These are phyloP conservation scores for Pipistrellus kuhlii DNA, from an alignment of 2,797 vertebrate genomes.

Conservation along the genomic window DNA sequence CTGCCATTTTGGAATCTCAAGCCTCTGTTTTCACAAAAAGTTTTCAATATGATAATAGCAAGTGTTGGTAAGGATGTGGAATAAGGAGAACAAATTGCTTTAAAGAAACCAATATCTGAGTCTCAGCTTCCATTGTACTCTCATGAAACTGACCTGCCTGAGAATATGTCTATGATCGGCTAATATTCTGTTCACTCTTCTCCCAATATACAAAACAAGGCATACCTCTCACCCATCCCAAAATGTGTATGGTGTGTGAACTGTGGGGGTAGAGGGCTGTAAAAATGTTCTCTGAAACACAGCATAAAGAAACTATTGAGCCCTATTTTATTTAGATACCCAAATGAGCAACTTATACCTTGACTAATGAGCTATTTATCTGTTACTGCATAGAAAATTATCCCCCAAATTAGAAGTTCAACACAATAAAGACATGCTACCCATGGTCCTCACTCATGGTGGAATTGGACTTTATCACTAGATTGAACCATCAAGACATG, in stretches of 20 bases:
- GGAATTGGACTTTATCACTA: background rate
- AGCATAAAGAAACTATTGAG: background rate
- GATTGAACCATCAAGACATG: background rate
- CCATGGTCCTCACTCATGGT: background rate
- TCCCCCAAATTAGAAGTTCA: background rate
- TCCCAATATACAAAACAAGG: background rate
- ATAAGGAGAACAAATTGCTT: background rate
- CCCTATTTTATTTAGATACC: background rate
- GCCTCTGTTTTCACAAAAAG: too few relatives aligned
- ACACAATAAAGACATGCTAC: background rate
- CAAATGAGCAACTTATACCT: background rate
- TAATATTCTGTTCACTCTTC: background rate
- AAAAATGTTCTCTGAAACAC: background rate
- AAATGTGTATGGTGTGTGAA: background rate
- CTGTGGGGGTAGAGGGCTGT: background rate
- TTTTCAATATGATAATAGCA: background rate
- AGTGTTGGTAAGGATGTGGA: background rate
- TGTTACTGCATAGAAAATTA: background rate
- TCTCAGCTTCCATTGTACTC: background rate
- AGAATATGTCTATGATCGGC: background rate
- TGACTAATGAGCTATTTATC: background rate
- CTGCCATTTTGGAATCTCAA: too few relatives aligned
- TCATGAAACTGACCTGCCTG: background rate
- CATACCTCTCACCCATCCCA: background rate
- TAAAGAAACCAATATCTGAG: background rate